Evolutionary conservation across 2,113 vertebrate species (phyloP).

Genomic region (Heliornis fulica): DNA sequence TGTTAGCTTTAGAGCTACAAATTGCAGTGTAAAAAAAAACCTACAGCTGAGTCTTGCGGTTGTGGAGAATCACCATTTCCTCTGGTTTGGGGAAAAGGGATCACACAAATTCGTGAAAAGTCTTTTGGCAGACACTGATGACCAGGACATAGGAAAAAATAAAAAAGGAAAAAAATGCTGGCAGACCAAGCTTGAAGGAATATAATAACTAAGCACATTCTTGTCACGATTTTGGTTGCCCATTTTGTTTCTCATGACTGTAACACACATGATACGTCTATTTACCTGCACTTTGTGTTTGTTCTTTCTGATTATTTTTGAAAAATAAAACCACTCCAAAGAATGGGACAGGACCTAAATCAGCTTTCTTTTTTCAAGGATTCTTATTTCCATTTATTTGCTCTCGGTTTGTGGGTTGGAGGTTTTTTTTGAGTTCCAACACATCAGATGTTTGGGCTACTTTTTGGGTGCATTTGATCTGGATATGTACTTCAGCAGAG

Average conservation of each 20-base stretch:
- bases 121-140: conserved; percentile 1
- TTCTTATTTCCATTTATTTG: background rate
- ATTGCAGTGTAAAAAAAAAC: conserved; percentile 18
- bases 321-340: background rate
- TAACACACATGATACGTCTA: background rate
- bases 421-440: background rate
- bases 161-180: background rate
- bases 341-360: background rate
- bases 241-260: background rate
- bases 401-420: background rate
- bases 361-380: background rate
- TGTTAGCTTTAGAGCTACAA: conserved; percentile 9
- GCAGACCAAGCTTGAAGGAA: background rate
- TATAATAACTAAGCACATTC: conserved; percentile 37
- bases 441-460: background rate
- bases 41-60: background rate
- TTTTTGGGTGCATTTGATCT: background rate
- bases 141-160: background rate
- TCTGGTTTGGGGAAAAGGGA: background rate
- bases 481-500: background rate
- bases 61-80: conserved; percentile 34
- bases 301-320: background rate
- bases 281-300: background rate
- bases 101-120: background rate
- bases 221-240: conserved; percentile 18